phyloP scores from a whole-genome alignment of 2,113 vertebrate species.

The Suricata suricatta region DNA sequence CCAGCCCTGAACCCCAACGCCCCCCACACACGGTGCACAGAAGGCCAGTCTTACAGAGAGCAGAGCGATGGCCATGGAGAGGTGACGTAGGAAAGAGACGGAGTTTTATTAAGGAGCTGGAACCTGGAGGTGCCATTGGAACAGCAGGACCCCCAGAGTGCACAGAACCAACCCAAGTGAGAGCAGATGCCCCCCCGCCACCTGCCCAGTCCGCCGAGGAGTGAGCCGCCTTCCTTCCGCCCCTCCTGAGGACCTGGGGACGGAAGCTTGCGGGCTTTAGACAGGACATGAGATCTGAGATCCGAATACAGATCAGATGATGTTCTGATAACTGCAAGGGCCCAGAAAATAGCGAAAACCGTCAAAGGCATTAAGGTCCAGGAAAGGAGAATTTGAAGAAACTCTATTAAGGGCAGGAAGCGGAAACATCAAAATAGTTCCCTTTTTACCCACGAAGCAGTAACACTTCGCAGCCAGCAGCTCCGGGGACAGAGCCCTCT shows the following conservation, averaged over 20 bases:
- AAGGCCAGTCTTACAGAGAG: background rate
- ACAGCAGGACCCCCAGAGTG: background rate
- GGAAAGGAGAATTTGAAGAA: background rate
- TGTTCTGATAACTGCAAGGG: background rate
- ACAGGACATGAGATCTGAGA: background rate
- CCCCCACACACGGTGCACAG: rapidly evolving
- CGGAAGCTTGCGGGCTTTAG: background rate
- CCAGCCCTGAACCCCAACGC: background rate
- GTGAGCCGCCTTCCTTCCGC: too few species aligned
- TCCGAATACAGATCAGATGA: background rate
- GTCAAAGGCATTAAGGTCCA: background rate
- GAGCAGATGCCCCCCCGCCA: background rate
- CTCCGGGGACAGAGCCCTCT: background rate
- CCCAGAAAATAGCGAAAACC: background rate
- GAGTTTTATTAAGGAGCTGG: rapidly evolving
- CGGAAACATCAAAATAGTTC: background rate
- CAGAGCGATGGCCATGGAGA: background rate
- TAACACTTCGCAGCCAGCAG: background rate
- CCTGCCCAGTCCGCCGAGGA: background rate
- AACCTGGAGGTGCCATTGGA: background rate
- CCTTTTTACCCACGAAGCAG: background rate
- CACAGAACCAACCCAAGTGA: background rate
- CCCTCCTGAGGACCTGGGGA: background rate
- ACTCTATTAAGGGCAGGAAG: background rate
- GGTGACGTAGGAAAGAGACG: too few species aligned